These are phyloP conservation scores for Tenthredo distinguenda DNA, from an alignment of 2,888 invertebrate species.

Conservation along the genomic window DNA sequence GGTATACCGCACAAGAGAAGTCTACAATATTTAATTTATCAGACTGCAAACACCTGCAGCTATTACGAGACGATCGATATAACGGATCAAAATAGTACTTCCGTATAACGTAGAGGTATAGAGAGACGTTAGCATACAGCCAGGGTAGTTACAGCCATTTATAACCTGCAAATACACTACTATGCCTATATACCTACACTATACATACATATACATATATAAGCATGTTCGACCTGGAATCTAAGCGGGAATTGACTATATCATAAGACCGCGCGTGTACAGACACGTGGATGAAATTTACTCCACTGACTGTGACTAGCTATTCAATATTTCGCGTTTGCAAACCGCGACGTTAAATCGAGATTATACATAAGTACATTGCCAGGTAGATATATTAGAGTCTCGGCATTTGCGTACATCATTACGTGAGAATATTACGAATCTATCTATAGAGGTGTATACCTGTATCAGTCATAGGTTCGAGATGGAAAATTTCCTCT, in stretches of 20 bases:
- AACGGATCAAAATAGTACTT: constrained; percentile 25
- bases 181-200: not conserved
- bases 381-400: not conserved
- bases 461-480: not conserved
- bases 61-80: not conserved
- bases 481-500: not conserved
- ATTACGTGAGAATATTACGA: not conserved
- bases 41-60: not conserved
- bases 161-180: not conserved
- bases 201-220: not conserved
- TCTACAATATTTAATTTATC: not conserved
- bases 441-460: not conserved
- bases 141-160: constrained; percentile 16
- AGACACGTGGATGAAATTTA: constrained; percentile 71
- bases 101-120: not conserved
- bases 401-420: not conserved
- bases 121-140: not conserved
- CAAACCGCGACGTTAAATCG: not conserved
- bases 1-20: not conserved
- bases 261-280: constrained; percentile 61
- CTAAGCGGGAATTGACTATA: not conserved
- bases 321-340: constrained; percentile 46
- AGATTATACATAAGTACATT: not conserved
- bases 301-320: constrained; percentile 59
- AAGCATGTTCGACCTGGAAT: constrained; percentile 14